Base-by-base conservation (phyloP, 1,140 invertebrate species). In the Vanessa tameamea region DNA sequence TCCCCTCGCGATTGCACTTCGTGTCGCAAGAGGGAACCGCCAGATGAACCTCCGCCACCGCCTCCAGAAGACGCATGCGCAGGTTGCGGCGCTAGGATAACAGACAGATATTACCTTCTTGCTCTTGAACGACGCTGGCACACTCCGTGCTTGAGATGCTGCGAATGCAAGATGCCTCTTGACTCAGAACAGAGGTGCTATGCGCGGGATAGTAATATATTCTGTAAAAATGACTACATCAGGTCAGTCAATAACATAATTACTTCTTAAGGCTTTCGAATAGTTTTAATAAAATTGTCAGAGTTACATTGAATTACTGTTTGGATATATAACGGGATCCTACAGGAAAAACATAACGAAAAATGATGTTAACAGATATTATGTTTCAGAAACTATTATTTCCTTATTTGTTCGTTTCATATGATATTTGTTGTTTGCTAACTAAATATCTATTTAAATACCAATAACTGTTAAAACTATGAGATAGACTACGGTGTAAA, bases 201-300 rank as follows among this genome's bases (percentile, higher is more conserved):
- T 92, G 96, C 97, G 64, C 94, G 97, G 76, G 97, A 99, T 88
- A 98, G 98, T 76, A 97, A 97, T 87, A 99, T 99, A 82, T 99
- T 98, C 93, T 99, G 98, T 95, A 98, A 98, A 93, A 98, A 98
- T 86, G 98, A 99, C 91, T 99, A 99, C 93, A 98, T 98, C 94
- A 97, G 97, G 98, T 99, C 90, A 96, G 96, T 57, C 26, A 4
- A 2, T 12, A 16, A 11, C 6, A 11, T 9, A 9, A 43, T 8
- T 11, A 37, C 31, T 31, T 4, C 37, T 43, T 43, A 9, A 43
- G 37, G 6, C 37, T 9, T 8, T 43, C 8, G 9, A 43, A 43
- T 43, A 11, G 0, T 43, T 43, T 43, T 43, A 43, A 43, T 9
- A 9, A 43, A 43, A 43, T 43, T 43, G 8, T 43, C 9, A 43